A percentile compares a stretch with the other conserved stretches of the same genome.
Evolutionary conservation across 2,888 invertebrate genomes (phyloP).

Genomic region (Acanthosepion lycidas): DNA sequence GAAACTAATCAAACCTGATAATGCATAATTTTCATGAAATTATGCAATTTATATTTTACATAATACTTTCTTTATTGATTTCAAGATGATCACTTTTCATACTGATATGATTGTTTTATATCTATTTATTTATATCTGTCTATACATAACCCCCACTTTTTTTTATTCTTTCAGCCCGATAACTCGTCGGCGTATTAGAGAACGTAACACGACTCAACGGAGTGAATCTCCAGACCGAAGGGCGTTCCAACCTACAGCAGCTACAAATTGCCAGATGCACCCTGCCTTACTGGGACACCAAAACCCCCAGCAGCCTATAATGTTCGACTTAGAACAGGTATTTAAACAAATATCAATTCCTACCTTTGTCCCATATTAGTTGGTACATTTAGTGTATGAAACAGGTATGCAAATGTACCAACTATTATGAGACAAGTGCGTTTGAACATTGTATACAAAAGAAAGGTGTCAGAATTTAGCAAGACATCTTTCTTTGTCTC

Average conservation of each 20-base stretch:
- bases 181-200: slow-evolving; percentile 66
- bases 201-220: slow-evolving; percentile 60
- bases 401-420: too few species aligned
- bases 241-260: slow-evolving; percentile 67
- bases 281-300: slow-evolving; percentile 59
- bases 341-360: not conserved
- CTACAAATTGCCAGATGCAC: slow-evolving; percentile 71
- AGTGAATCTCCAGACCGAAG: slow-evolving; percentile 66
- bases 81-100: not conserved
- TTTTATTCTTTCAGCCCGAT: slow-evolving; percentile 65
- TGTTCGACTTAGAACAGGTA: slow-evolving; percentile 65
- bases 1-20: too few species aligned
- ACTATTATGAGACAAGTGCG: too few species aligned
- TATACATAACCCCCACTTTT: not conserved
- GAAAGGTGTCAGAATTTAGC: too few species aligned
- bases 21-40: not conserved
- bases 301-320: slow-evolving; percentile 59
- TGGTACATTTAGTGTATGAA: too few species aligned
- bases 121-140: too few species aligned
- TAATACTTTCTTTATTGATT: not conserved
- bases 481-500: too few species aligned
- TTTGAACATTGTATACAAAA: too few species aligned
- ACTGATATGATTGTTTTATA: too few species aligned
- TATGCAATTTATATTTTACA: not conserved
- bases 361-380: too few species aligned